Percentiles rank a stretch among this genome's conserved stretches.
These are phyloP conservation scores for Agonopterix alstromeriana DNA, from an alignment of 2,888 invertebrate genomes.

Conservation along the genomic window DNA sequence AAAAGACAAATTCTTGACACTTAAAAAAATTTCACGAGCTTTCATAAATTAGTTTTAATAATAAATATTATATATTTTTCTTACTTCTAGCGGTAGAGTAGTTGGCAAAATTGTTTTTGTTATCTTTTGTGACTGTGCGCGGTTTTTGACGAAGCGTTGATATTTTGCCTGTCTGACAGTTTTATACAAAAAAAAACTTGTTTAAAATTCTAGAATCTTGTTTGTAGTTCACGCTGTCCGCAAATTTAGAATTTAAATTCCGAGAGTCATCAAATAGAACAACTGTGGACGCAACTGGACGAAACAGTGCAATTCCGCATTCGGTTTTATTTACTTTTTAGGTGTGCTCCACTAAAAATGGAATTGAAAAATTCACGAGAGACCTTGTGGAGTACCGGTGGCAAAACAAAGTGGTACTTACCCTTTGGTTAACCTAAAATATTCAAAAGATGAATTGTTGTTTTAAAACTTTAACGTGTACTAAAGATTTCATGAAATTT, in stretches of 20 bases:
- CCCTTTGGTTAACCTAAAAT: background rate
- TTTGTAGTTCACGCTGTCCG: too few relatives aligned
- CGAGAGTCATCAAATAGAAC: too few relatives aligned
- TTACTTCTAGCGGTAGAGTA: slow-evolving; percentile 62
- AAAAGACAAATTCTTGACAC: slow-evolving; percentile 72
- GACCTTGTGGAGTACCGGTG: background rate
- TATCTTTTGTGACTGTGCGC: slow-evolving; percentile 17
- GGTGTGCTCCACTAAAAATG: background rate
- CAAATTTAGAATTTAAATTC: too few relatives aligned
- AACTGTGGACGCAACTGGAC: background rate
- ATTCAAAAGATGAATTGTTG: background rate
- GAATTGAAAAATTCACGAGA: slow-evolving; percentile 1
- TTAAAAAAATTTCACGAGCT: slow-evolving; percentile 66
- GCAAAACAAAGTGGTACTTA: background rate
- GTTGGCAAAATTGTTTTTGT: slow-evolving; percentile 35
- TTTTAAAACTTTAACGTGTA: background rate
- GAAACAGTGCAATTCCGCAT: background rate
- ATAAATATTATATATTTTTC: slow-evolving; percentile 63
- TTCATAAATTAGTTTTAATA: slow-evolving; percentile 61
- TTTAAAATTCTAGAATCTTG: background rate
- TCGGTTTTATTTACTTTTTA: background rate
- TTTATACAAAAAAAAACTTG: background rate
- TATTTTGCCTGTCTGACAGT: background rate
- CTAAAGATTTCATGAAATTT: too few relatives aligned
- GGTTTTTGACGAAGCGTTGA: slow-evolving; percentile 18